Conservation (phyloP, 2,888 invertebrate genomes). For the Pasiphila rectangulata region DNA sequence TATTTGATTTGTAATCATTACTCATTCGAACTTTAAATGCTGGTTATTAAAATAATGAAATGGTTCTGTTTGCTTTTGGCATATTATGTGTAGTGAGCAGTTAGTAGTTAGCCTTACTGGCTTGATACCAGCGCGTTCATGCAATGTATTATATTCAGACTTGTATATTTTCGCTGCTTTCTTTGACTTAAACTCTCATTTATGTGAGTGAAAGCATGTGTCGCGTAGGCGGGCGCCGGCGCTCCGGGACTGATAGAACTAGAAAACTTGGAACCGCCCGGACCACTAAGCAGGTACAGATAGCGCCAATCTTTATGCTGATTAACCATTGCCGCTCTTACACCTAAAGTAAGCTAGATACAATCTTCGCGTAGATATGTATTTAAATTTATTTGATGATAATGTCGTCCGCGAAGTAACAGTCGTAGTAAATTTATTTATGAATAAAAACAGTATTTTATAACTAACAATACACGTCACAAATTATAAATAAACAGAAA, state of each 20-base stretch:
- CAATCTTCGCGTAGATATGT: too few relatives aligned
- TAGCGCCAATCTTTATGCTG: neutral
- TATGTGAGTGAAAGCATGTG: slow-evolving; percentile 62
- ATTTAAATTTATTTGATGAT: too few relatives aligned
- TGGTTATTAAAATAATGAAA: neutral
- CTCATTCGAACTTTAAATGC: neutral
- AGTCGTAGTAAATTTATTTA: too few relatives aligned
- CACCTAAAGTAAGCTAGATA: too few relatives aligned
- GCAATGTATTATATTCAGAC: neutral
- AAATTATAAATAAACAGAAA: too few relatives aligned
- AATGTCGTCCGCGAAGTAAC: too few relatives aligned
- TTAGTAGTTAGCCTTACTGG: too few relatives aligned
- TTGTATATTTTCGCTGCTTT: slow-evolving; percentile 29
- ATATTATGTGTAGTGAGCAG: too few relatives aligned
- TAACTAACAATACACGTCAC: too few relatives aligned
- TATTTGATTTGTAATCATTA: neutral
- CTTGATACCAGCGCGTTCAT: too few relatives aligned
- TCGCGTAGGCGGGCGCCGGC: slow-evolving; percentile 47
- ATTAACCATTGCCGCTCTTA: too few relatives aligned
- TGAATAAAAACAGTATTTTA: too few relatives aligned
- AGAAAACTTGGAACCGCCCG: slow-evolving; percentile 7
- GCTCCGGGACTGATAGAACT: slow-evolving; percentile 22
- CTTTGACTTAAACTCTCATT: slow-evolving; percentile 34
- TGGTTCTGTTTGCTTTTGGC: neutral
- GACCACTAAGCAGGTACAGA: slow-evolving; percentile 10